Percentiles rank a stretch among this genome's conserved stretches.
These are phyloP conservation scores for Synergus gifuensis DNA, from an alignment of 2,888 invertebrate species.

Conservation along the genomic window DNA sequence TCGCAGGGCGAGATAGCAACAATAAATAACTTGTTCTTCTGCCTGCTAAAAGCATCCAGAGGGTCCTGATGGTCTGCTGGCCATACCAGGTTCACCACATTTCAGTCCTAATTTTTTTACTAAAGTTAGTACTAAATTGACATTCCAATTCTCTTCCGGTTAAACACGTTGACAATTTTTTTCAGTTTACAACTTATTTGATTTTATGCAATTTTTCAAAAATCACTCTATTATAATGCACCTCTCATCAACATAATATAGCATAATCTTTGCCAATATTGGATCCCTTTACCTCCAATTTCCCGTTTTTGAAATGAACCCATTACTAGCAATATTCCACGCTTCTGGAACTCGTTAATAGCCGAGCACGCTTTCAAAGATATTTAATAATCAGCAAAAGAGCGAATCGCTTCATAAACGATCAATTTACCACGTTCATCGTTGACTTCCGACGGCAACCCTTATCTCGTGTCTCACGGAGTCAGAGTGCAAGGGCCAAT, in stretches of 20 bases:
- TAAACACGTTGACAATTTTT: background rate
- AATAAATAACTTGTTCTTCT: conserved; percentile 75
- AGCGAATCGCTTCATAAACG: conserved; percentile 32
- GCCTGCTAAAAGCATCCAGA: conserved; percentile 73
- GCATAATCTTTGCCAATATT: background rate
- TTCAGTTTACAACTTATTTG: background rate
- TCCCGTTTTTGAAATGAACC: conserved; percentile 10
- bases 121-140: background rate
- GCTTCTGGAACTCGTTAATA: conserved; percentile 24
- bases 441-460: conserved; percentile 27
- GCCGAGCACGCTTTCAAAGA: background rate
- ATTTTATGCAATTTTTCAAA: too few relatives aligned
- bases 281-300: conserved; percentile 42
- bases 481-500: conserved; percentile 32
- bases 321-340: conserved; percentile 20
- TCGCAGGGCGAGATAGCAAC: conserved; percentile 72
- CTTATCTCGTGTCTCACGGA: conserved; percentile 24
- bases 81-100: background rate
- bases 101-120: background rate
- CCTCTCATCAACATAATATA: background rate
- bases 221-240: background rate
- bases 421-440: conserved; percentile 27
- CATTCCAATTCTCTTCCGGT: conserved; percentile 12
- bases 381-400: conserved; percentile 33
- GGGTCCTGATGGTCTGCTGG: conserved; percentile 56